A percentile compares a stretch with the other conserved stretches of the same genome.
Conservation (phyloP, 2,113 vertebrate species). For the Poecile atricapillus region DNA sequence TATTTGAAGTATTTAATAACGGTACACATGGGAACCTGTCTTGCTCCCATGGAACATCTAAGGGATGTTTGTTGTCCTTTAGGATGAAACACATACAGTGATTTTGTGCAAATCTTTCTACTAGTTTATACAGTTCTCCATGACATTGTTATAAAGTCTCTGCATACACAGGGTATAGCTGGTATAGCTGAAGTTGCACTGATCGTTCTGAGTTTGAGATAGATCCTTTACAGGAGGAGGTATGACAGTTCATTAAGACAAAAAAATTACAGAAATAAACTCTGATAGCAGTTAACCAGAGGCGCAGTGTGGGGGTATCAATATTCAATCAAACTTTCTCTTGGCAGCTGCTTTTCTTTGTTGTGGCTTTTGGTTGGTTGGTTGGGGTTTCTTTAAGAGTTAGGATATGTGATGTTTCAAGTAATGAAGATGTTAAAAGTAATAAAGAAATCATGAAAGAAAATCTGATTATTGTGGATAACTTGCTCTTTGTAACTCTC, state of each 20-base stretch:
- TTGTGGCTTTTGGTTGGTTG: not conserved
- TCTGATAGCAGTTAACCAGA: not conserved
- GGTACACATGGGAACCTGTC: not conserved
- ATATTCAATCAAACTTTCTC: not conserved
- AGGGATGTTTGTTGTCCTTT: not conserved
- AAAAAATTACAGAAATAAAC: not conserved
- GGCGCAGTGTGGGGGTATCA: not conserved
- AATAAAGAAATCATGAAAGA: not conserved
- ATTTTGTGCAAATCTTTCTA: not conserved
- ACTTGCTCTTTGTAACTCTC: not conserved
- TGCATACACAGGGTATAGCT: not conserved
- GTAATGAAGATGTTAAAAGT: not conserved
- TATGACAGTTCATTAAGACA: not conserved
- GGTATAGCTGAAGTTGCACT: not conserved
- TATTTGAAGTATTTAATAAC: not conserved
- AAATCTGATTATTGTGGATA: not conserved
- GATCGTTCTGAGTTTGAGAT: not conserved
- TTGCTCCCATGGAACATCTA: not conserved
- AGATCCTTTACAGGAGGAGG: not conserved
- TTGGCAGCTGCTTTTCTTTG: not conserved
- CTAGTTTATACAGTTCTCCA: not conserved
- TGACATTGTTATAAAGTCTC: not conserved
- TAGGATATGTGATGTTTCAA: not conserved
- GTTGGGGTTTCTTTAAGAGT: not conserved
- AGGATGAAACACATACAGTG: not conserved